These are phyloP conservation scores for Macrophya annulata DNA, from an alignment of 2,888 invertebrate species.

Conservation along the genomic window DNA sequence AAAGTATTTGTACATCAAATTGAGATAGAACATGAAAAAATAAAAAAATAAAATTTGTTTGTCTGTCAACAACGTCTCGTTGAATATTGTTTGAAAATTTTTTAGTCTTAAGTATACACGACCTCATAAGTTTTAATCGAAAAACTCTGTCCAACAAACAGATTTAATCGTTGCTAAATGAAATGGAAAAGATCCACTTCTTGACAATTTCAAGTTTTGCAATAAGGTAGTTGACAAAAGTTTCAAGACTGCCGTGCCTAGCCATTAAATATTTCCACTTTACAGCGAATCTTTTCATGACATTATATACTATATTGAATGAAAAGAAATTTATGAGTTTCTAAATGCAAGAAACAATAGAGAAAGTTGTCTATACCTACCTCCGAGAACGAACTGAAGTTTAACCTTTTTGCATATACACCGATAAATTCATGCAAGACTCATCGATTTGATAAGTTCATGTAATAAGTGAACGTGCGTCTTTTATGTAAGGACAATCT, in stretches of 20 bases:
- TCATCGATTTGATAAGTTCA: conserved; percentile 17
- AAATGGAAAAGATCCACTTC: conserved; percentile 18
- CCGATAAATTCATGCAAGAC: not conserved
- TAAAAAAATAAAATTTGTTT: not conserved
- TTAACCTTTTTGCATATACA: not conserved
- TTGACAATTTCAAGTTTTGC: conserved; percentile 8
- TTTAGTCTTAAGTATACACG: not conserved
- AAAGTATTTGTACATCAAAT: not conserved
- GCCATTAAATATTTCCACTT: not conserved
- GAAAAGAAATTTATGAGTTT: not conserved
- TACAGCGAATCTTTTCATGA: conserved; percentile 7
- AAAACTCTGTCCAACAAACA: conserved; percentile 10
- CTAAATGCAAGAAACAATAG: not conserved
- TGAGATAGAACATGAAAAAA: not conserved
- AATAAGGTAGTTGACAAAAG: not conserved
- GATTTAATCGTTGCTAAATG: conserved; percentile 10
- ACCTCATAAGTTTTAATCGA: conserved; percentile 20
- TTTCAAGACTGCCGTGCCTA: not conserved
- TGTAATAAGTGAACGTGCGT: not conserved
- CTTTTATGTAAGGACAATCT: not conserved
- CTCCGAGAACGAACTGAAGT: not conserved
- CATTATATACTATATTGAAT: conserved; percentile 3
- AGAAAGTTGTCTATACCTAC: not conserved
- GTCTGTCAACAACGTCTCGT: conserved; percentile 11
- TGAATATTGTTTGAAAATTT: not conserved